phyloP scores from a whole-genome alignment of 2,113 vertebrate species.

The Gallinago paraguaiae region DNA sequence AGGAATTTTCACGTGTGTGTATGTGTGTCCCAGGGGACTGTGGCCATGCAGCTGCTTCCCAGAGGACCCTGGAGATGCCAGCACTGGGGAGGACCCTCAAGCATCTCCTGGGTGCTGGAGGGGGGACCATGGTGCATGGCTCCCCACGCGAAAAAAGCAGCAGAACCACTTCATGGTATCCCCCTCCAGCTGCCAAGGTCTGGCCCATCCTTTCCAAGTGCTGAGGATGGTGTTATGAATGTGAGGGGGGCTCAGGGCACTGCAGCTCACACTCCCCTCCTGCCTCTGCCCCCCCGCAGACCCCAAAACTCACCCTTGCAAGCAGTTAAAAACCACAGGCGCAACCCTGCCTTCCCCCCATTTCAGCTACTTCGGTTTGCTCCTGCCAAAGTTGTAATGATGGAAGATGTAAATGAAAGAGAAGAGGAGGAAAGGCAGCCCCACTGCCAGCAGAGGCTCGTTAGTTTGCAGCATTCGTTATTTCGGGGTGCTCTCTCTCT shows the following conservation, averaged over 20 bases:
- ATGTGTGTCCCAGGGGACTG: not conserved
- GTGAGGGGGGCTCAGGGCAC: accelerated
- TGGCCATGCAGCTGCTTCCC: not conserved
- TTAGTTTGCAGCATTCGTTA: not conserved
- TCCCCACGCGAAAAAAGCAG: not conserved
- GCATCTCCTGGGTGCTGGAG: not conserved
- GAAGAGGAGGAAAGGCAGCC: not conserved
- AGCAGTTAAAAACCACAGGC: accelerated
- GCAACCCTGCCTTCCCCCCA: not conserved
- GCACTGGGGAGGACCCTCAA: accelerated
- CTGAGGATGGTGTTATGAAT: accelerated
- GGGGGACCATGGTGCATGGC: accelerated
- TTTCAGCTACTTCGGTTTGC: not conserved
- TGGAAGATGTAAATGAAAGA: not conserved
- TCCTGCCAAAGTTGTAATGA: accelerated
- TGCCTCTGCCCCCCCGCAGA: accelerated
- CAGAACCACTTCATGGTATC: accelerated
- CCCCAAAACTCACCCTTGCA: not conserved
- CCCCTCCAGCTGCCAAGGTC: not conserved
- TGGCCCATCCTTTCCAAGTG: accelerated
- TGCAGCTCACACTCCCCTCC: accelerated
- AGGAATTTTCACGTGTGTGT: not conserved
- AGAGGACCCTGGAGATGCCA: not conserved
- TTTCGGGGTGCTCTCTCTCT: not conserved
- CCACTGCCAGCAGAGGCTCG: not conserved